Evolutionary conservation across 2,797 vertebrate genomes (phyloP).

Genomic region (Acanthopagrus latus): DNA sequence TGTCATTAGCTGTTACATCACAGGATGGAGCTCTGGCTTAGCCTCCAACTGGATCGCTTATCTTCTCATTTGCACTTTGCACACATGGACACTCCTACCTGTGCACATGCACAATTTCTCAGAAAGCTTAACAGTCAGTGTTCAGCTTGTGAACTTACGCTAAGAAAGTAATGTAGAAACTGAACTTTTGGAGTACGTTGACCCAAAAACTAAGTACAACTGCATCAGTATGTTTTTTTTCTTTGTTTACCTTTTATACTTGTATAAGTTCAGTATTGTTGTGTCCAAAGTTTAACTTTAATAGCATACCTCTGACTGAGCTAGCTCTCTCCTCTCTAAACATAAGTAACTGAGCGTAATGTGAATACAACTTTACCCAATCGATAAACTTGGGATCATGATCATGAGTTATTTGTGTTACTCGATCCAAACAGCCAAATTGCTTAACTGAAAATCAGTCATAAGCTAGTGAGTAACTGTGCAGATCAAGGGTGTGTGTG

Average conservation of each 20-base stretch:
- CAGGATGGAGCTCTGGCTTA: constrained; percentile 50
- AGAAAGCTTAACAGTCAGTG: not conserved
- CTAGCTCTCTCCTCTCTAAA: not conserved
- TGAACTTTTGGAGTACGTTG: not conserved
- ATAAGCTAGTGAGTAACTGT: too few species aligned
- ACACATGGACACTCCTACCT: constrained; percentile 41
- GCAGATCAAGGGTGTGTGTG: too few species aligned
- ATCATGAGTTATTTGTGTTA: too few species aligned
- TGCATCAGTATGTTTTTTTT: not conserved
- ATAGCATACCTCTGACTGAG: not conserved
- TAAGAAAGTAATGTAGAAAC: not conserved
- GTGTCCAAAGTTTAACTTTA: not conserved
- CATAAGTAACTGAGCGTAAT: too few species aligned
- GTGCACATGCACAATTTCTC: not conserved
- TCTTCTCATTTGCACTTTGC: constrained; percentile 63
- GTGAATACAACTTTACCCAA: too few species aligned
- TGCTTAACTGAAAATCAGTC: too few species aligned
- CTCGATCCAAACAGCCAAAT: too few species aligned
- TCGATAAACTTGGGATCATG: too few species aligned
- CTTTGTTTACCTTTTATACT: not conserved
- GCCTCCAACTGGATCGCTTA: constrained; percentile 44
- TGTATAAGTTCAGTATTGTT: not conserved
- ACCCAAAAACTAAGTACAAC: not conserved
- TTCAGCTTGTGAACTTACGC: not conserved
- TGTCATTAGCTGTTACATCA: constrained; percentile 64